These are phyloP conservation scores for Sceloporus undulatus DNA, from an alignment of 2,113 vertebrate species.

Conservation along the genomic window DNA sequence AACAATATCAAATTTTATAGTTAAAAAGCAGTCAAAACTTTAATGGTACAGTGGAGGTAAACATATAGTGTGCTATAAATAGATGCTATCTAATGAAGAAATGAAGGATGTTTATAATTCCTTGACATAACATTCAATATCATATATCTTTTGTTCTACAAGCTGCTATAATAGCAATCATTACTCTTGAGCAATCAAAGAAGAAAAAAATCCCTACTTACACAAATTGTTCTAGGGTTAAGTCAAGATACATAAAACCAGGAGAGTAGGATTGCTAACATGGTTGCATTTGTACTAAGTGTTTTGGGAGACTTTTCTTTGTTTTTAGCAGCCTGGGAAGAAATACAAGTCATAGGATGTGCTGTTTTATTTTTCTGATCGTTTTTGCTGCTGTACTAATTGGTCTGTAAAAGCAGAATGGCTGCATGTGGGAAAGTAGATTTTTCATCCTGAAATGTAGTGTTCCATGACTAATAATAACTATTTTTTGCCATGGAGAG, in stretches of 20 bases:
- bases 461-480: slow-evolving; percentile 17
- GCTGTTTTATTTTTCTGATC: background rate
- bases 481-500: background rate
- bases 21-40: slow-evolving; percentile 85
- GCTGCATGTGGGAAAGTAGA: slow-evolving; percentile 51
- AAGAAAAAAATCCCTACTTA: slow-evolving; percentile 55
- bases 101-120: slow-evolving; percentile 80
- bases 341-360: background rate
- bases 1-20: slow-evolving; percentile 85
- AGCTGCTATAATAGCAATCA: slow-evolving; percentile 76
- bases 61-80: slow-evolving; percentile 82
- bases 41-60: slow-evolving; percentile 81
- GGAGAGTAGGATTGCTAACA: slow-evolving; percentile 59
- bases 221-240: slow-evolving; percentile 74
- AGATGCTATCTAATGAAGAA: slow-evolving; percentile 85
- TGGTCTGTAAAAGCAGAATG: slow-evolving; percentile 51
- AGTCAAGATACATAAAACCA: slow-evolving; percentile 63
- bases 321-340: background rate
- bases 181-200: slow-evolving; percentile 68
- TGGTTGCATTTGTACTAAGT: slow-evolving; percentile 49
- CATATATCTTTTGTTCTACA: slow-evolving; percentile 73
- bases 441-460: slow-evolving; percentile 22
- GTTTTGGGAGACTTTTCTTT: slow-evolving; percentile 38
- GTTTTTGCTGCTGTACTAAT: slow-evolving; percentile 51
- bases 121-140: slow-evolving; percentile 70